Evolutionary conservation across 2,888 invertebrate genomes (phyloP), one percentile per base, ranked within the genome.

Genomic region (Netelia virgata): DNA sequence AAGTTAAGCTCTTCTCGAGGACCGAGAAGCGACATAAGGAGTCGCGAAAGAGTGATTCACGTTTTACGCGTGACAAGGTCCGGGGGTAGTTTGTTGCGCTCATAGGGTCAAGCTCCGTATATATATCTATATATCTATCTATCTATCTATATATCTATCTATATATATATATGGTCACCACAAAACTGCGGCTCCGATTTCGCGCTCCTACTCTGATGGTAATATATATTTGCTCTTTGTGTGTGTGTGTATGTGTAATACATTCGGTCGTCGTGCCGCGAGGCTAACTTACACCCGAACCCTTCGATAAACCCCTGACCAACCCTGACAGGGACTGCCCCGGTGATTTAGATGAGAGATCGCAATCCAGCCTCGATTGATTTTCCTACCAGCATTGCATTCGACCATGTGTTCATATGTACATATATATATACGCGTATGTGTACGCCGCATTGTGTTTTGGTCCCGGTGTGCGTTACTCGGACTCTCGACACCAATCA

Each of bases 321-420:
- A 87, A 81, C 88, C 86, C 86, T 87, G 85, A 82, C 84, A 66
- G 73, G 84, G 75, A 85, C 88, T 87, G 87, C 87, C 89, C 86
- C 80, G 87, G 87, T 87, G 89, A 90, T 91, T 90, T 88, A 86
- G 84, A 84, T 87, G 87, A 86, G 88, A 87, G 89, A 90, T 90
- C 87, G 86, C 84, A 88, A 90, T 89, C 89, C 87, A 78, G 82
- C 76, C 85, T 72, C 87, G 90, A 90, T 90, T 90, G 90, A 90
- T 90, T 90, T 88, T 88, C 87, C 80, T 85, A 84, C 87, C 89
- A 87, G 86, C 87, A 86, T 86, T 79, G 79, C 85, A 87, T 82
- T 86, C 75, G 57, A 50, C 50, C 64, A 36, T 64, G 11, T 23
- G 43, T 20, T 5, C 61, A 69, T 18, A 20, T 20, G 63, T 36